Percentiles rank a stretch among this genome's conserved stretches.
phyloP scores from a whole-genome alignment of 1,140 invertebrate species.

The Musca vetustissima region DNA sequence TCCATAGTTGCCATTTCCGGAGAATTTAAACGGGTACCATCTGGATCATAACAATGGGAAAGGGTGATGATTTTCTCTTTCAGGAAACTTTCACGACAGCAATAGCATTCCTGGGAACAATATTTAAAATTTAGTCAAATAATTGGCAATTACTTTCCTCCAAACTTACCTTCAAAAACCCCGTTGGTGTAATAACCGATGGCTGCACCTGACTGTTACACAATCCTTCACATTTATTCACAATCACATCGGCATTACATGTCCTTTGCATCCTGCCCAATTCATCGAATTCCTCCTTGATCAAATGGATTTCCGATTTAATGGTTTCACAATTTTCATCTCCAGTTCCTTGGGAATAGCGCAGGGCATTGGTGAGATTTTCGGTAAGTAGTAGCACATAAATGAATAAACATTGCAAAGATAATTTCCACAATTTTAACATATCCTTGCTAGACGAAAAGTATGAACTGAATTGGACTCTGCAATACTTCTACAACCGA shows the following conservation, averaged over 20 bases:
- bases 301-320: slow-evolving; percentile 76
- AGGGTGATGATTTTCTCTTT: slow-evolving; percentile 77
- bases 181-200: slow-evolving; percentile 81
- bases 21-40: slow-evolving; percentile 72
- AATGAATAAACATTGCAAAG: not conserved
- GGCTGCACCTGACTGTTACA: slow-evolving; percentile 89
- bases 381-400: not conserved
- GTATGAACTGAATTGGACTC: no score
- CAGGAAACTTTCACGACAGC: slow-evolving; percentile 83
- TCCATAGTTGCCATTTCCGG: slow-evolving; percentile 70
- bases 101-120: slow-evolving; percentile 79
- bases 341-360: slow-evolving; percentile 49
- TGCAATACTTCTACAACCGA: no score
- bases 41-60: slow-evolving; percentile 83
- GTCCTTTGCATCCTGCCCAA: slow-evolving; percentile 75
- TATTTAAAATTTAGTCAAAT: not conserved
- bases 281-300: slow-evolving; percentile 87
- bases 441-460: slow-evolving; percentile 1
- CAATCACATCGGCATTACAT: slow-evolving; percentile 82
- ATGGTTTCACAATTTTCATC: slow-evolving; percentile 76
- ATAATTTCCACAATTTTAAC: not conserved
- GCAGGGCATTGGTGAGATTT: slow-evolving; percentile 32
- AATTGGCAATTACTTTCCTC: not conserved
- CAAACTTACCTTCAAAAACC: slow-evolving; percentile 82
- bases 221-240: slow-evolving; percentile 87